A percentile compares a stretch with the other conserved stretches of the same genome.
Evolutionary conservation across 1,140 invertebrate genomes (phyloP).

Genomic region (Globodera ellingtonae): DNA sequence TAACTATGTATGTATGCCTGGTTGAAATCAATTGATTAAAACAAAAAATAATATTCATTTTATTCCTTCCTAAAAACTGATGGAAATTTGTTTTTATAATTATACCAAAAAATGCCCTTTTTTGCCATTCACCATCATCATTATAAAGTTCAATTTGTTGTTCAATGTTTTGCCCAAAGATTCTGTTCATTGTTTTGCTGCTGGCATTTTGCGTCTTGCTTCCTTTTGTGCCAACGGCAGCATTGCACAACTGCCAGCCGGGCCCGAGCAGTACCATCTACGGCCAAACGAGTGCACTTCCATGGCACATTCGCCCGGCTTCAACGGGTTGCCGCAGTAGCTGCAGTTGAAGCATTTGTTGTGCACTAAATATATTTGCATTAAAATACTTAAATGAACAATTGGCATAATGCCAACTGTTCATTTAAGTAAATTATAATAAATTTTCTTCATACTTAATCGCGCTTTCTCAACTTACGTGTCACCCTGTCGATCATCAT

Average conservation of each 20-base stretch:
- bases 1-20: too few relatives aligned
- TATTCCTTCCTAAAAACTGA: too few relatives aligned
- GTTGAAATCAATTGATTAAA: too few relatives aligned
- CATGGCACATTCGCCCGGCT: slow-evolving; percentile 25
- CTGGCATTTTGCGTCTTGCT: slow-evolving; percentile 15
- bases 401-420: too few relatives aligned
- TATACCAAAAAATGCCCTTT: too few relatives aligned
- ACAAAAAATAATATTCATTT: too few relatives aligned
- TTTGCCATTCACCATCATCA: too few relatives aligned
- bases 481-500: slow-evolving; percentile 27
- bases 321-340: slow-evolving; percentile 18
- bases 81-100: too few relatives aligned
- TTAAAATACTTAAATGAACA: neutral
- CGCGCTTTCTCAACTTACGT: neutral
- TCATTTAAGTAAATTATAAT: too few relatives aligned
- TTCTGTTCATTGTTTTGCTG: too few relatives aligned
- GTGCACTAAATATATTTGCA: slow-evolving; percentile 15
- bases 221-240: slow-evolving; percentile 17
- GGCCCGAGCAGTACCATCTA: slow-evolving; percentile 26
- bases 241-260: slow-evolving; percentile 20
- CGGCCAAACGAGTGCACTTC: slow-evolving; percentile 29
- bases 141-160: too few relatives aligned
- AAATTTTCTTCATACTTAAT: too few relatives aligned
- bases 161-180: neutral
- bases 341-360: slow-evolving; percentile 31